Percentiles rank a stretch among this genome's conserved stretches.
These are phyloP conservation scores for Petrocephalus microphthalmus DNA, from an alignment of 2,113 vertebrate species.

Conservation along the genomic window DNA sequence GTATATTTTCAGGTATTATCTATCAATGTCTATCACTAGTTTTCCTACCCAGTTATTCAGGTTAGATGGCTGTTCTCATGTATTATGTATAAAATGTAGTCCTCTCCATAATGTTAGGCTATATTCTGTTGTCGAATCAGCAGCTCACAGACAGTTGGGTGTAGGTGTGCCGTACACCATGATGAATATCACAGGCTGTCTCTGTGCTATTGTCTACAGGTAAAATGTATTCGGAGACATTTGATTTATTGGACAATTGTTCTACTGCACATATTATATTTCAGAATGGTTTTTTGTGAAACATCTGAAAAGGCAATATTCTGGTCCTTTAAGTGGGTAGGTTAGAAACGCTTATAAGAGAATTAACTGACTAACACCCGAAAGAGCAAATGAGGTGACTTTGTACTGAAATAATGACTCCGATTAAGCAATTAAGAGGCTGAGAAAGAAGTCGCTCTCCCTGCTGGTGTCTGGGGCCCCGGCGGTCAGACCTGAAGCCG, in stretches of 20 bases:
- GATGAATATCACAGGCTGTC: background rate
- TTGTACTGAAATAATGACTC: background rate
- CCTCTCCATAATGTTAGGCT: background rate
- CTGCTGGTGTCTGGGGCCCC: background rate
- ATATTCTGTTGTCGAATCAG: background rate
- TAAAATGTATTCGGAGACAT: background rate
- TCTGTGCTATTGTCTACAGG: background rate
- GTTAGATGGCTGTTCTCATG: background rate
- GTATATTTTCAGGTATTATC: slow-evolving; percentile 9
- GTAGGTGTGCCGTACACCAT: slow-evolving; percentile 5
- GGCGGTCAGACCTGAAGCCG: background rate
- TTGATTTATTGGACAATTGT: slow-evolving; percentile 4
- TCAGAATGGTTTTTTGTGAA: background rate
- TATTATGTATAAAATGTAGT: background rate
- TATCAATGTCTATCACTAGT: slow-evolving; percentile 7
- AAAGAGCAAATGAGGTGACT: background rate
- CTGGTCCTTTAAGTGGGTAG: background rate
- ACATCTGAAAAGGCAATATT: background rate
- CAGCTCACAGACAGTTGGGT: background rate
- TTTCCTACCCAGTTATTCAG: background rate
- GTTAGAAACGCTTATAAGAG: background rate
- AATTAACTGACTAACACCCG: background rate
- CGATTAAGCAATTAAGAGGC: background rate
- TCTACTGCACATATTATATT: background rate
- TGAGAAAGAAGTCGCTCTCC: background rate